Base-by-base conservation (phyloP, 2,113 vertebrate species). In the Seriola aureovittata region DNA sequence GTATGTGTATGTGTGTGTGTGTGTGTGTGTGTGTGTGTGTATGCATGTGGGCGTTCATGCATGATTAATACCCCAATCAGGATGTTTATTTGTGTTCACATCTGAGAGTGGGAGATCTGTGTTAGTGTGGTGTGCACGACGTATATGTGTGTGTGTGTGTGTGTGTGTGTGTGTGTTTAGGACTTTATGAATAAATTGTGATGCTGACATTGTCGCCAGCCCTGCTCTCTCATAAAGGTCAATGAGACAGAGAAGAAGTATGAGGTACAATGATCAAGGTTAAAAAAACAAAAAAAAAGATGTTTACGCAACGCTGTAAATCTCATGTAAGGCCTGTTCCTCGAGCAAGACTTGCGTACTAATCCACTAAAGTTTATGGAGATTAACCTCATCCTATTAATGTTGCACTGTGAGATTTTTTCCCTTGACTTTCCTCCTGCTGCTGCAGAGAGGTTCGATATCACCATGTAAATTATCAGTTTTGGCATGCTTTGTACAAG, bases 341-440 rank as follows among this genome's bases (percentile, higher is more conserved):
- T 72, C 19, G 19, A 66, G 34, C 64, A 71, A 75, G 63, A 66
- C 79, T 52, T 59, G 78, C 38, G 75, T 80, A 72, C 63, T 81
- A 88, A 90, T 86, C 78, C 66, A 62, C 46, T 10, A 10, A 77
- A 60, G 69, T 80, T 88, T 81, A 89, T 74, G 79, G 69, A 77
- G 71, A 86, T 85, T 81, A 80, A 73, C 58, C 52, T 85, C 77
- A 71, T 88, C 85, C 82, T 76, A 70, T 89, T 92, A 83, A 79
- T 48, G 73, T 44, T 14, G 75, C 70, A 14, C 48, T 58, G 77
- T 73, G 55, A 82, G 63, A 79, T 83, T 84, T 86, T 29, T 81
- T 80, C 63, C 81, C 82, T 85, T 88, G 75, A 81, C 75, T 59
- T 77, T 89, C 74, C 54, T 69, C 70, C 44, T 58, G 72, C 54